Base-by-base conservation (phyloP, 2,113 vertebrate species). In the Leucosticte australis region DNA sequence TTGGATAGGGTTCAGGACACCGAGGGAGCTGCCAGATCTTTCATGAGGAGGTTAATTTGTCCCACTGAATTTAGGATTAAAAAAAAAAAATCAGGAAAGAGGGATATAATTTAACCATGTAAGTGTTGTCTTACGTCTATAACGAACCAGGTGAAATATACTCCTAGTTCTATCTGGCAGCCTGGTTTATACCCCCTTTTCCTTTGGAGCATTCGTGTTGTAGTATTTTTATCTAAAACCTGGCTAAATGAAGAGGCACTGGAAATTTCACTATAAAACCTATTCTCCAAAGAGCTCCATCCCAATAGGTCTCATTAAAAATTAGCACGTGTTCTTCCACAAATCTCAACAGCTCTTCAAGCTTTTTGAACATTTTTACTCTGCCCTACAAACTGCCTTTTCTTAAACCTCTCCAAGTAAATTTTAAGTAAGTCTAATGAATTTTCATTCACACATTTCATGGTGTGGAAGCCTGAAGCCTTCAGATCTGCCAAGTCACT, bases 1-100 rank as follows among this genome's bases (percentile, higher is more conserved):
- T 92, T 97, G 97, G 96, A 96, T 50, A 60, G 57, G 16, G 47
- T 97, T 97, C 97, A 97, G 93, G 26, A 91, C 92, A 94, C 9
- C 5, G 70, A 95, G 92, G 67, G 89, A 96, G 89, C 79, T 96
- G 95, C 95, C 96, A 97, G 83, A 33, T 94, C 93, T 95, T 96
- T 97, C 79, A 91, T 92, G 84, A 93, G 30, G 49, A 57, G 20
- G 15, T 85, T 46, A 91, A 56, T 87, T 87, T 91, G 73, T 96
- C 82, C 82, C 68, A 59, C 17, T 68, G 44, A 83, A 78, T 81
- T 28, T 35, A 28, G 24, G 24, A 78, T 63, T 18, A 13, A 41
- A 20, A 52, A 60, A 79, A 47, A 50, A 56, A 79, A 44, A 42
- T 5, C 3, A 63, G 85, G 28, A 53, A 80, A 92, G 52, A 73